Evolutionary conservation across 2,113 vertebrate genomes (phyloP).

Genomic region (Phaethon lepturus): DNA sequence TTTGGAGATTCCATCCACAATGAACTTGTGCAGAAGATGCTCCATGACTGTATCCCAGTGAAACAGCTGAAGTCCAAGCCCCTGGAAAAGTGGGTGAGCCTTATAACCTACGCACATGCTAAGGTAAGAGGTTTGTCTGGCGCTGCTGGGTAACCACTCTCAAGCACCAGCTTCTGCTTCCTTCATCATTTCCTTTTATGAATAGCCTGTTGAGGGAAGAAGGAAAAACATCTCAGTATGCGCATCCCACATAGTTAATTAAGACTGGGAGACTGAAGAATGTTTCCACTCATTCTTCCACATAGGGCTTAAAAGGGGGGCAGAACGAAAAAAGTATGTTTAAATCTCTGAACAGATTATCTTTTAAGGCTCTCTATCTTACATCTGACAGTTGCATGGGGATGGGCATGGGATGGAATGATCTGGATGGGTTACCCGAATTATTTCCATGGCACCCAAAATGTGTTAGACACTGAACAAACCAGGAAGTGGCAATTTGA

Average conservation of each 20-base stretch:
- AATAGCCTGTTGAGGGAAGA: neutral
- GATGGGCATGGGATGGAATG: neutral
- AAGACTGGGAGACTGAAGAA: neutral
- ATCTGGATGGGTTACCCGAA: neutral
- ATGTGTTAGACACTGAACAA: neutral
- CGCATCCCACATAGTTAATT: neutral
- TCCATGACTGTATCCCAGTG: constrained; percentile 83
- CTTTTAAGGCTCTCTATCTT: neutral
- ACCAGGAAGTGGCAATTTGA: neutral
- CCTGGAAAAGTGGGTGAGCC: constrained; percentile 85
- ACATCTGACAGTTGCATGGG: neutral
- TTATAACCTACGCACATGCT: constrained; percentile 80
- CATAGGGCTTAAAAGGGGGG: neutral
- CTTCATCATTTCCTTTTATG: neutral
- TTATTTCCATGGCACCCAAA: neutral
- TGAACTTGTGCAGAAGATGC: constrained; percentile 76
- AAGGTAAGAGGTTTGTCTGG: constrained; percentile 79
- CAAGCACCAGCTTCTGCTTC: neutral
- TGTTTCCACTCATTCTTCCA: neutral
- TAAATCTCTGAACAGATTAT: neutral
- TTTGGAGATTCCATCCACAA: constrained; percentile 73
- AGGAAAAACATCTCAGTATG: neutral
- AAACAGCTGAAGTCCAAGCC: constrained; percentile 85
- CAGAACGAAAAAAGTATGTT: neutral
- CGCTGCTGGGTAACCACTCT: neutral